phyloP scores from a whole-genome alignment of 2,113 vertebrate genomes.

The Poeciliopsis retropinna region DNA sequence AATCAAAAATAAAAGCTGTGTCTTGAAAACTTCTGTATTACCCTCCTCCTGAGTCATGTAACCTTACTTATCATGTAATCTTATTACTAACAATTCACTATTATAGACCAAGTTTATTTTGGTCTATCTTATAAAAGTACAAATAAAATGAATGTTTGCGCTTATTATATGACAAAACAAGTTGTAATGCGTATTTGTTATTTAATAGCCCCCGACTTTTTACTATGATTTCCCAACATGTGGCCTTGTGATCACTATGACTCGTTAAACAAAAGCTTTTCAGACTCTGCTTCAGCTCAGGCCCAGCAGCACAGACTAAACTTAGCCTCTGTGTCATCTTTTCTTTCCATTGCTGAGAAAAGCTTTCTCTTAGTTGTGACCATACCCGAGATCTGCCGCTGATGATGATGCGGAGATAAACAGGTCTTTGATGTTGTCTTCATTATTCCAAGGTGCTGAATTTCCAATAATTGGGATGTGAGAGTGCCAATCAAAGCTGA shows the following conservation, averaged over 20 bases:
- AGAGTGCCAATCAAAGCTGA: background rate
- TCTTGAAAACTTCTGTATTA: too few species aligned
- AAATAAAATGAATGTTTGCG: background rate
- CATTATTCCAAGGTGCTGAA: background rate
- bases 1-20: too few species aligned
- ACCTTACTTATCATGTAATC: too few species aligned
- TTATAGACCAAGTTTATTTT: background rate
- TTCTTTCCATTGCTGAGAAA: background rate
- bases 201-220: background rate
- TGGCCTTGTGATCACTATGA: background rate
- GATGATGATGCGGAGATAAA: background rate
- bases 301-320: background rate
- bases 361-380: background rate
- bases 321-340: background rate
- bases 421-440: constrained; percentile 1
- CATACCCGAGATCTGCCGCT: background rate
- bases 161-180: background rate
- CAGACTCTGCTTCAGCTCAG: background rate
- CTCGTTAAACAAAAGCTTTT: constrained; percentile 1
- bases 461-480: background rate
- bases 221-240: background rate
- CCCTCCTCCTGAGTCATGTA: too few species aligned
- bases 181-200: background rate
- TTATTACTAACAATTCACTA: too few species aligned
- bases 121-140: background rate